Base-by-base conservation (phyloP, 2,797 vertebrate species). In the Neosilurus hyrtlii region DNA sequence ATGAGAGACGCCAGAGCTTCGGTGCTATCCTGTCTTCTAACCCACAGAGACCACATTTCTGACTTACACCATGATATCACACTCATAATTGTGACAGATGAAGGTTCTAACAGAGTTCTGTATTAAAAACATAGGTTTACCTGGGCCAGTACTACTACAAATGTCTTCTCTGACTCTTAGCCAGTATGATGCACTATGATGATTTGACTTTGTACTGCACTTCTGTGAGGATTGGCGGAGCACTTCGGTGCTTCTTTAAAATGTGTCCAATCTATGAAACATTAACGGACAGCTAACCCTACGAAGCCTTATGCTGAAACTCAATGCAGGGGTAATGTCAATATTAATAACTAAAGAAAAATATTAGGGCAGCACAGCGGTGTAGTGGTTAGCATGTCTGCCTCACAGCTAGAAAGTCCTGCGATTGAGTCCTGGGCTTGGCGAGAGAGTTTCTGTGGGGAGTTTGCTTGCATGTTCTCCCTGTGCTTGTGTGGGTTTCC, bases 11-110 rank as follows among this genome's bases (percentile, higher is more conserved):
- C 37, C n/a, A 20, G 43, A 6, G 71, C 15, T 62, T 81, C 26
- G 65, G 16, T 74, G 61, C 61, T 66, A 65, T 56, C 51, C 81
- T 75, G 49, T 65, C 71, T 74, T 30, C 71, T 54, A 57, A 54
- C 71, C 71, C 71, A n/a, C 71, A 54, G 71, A 75, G 61, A 54
- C 57, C 56, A 51, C 63, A 30, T 56, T 74, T 75, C 49, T 22
- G 80, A 74, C 68, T 73, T 72, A 73, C 35, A 18, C 70, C 26
- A 9, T 37, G 59, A 63, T 82, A 65, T 74, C 71, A 56, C 20
- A 43, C 43, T 65, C 59, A 35, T 4, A 43, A 49, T 73, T 43
- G 26, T 14, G 9, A 52, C 63, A 57, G 4, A 73, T 56, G n/a
- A 73, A 51, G 68, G 5, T 57, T 74, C 16, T 11, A 30, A 56